Base-by-base conservation (phyloP, 2,888 invertebrate species). In the Eilema sororculum region DNA sequence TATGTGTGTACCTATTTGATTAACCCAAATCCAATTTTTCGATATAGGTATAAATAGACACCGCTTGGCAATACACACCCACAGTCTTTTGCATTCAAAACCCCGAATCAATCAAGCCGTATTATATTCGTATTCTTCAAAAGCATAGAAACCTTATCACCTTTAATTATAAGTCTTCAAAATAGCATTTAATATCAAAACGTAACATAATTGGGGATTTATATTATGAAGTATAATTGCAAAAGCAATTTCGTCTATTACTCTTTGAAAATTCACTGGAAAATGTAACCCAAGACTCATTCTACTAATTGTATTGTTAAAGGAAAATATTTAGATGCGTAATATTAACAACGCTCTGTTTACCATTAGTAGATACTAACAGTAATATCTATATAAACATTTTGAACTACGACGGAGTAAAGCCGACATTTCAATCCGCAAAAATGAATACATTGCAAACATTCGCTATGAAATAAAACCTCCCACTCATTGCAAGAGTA, bases 401-500 rank as follows among this genome's bases (percentile, higher is more conserved):
- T n/a, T 52, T 52, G 52, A 52, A 52, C 52, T n/a, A 52, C n/a
- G n/a, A 20, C n/a, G 9, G 8, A 52, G 5, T n/a, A 52, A 1
- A n/a, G 46, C 8, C n/a, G 9, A 52, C 20, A 52, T 20, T 52
- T 20, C 8, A 52, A n/a, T 52, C 52, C 52, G 52, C 8, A 33
- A 37, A 22, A 62, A 37, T 62, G 9, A 16, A 37, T 16, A 41
- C 24, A 62, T 25, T 58, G n/a, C 57, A 41, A 2, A 12, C 37
- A 16, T 3, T 41, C 41, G 2, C 5, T 25, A 12, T 67, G 46
- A 20, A 75, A 63, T 60, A 70, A 67, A 73, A 58, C 24, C 12
- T 25, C 28, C 28, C 16, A 2, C 25, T 56, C 20, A 37, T 30
- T 68, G 63, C 46, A 71, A 61, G 59, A 73, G 69, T 66, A 57